These are phyloP conservation scores for Leptobrachium ailaonicum DNA, from an alignment of 2,113 vertebrate genomes.

Conservation along the genomic window DNA sequence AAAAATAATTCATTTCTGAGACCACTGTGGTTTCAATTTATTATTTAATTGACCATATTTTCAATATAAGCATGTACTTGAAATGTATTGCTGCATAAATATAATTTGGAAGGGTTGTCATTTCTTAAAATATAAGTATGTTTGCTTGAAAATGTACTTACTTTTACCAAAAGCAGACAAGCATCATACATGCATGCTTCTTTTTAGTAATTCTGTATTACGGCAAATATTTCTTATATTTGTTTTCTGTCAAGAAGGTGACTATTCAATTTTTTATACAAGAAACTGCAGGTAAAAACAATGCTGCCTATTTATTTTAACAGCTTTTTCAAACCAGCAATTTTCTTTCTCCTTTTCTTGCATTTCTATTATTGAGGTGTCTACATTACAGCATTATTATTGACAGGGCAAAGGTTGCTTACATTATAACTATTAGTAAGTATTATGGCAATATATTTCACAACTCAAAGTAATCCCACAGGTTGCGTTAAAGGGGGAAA, in stretches of 20 bases:
- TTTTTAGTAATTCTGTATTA: neutral
- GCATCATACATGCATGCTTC: neutral
- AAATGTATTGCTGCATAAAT: no score
- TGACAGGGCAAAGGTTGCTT: neutral
- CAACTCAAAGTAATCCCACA: no score
- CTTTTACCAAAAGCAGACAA: neutral
- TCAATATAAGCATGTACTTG: no score
- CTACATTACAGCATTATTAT: slow-evolving; percentile 6
- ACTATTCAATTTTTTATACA: slow-evolving; percentile 4
- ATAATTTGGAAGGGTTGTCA: neutral
- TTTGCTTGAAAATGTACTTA: neutral
- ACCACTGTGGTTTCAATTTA: neutral
- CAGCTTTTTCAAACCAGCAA: neutral
- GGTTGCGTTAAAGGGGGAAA: no score
- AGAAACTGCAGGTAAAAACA: slow-evolving; percentile 18
- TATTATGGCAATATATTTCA: neutral
- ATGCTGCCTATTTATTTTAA: neutral
- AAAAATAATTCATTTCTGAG: neutral
- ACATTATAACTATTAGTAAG: neutral
- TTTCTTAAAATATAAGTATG: neutral
- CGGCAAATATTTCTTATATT: slow-evolving; percentile 1
- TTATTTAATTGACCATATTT: no score
- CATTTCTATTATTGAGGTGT: slow-evolving; percentile 18
- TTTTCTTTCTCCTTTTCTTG: neutral
- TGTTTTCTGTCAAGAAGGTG: slow-evolving; percentile 7